Conservation (phyloP, 2,797 vertebrate species). For the Lindbergichthys nudifrons region DNA sequence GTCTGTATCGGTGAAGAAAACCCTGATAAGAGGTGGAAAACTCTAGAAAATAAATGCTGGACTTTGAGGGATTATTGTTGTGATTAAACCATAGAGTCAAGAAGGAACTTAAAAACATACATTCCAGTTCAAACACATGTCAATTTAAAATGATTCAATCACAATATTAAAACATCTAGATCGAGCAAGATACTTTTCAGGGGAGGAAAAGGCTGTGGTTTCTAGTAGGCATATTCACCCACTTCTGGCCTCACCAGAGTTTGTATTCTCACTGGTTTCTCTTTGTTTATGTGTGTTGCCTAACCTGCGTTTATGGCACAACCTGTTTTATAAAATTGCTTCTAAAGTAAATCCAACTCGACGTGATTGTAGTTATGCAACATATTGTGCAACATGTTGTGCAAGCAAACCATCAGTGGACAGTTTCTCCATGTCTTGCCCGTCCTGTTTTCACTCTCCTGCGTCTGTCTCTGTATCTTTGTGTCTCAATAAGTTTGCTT, state of each 20-base stretch:
- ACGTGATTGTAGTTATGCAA: constrained; percentile 1
- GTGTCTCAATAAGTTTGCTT: neutral
- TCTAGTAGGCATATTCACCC: no score
- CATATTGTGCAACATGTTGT: constrained; percentile 28
- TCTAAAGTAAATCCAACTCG: constrained; percentile 16
- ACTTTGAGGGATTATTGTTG: no score
- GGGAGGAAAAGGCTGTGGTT: neutral
- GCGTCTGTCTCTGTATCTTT: constrained; percentile 4
- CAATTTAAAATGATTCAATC: neutral
- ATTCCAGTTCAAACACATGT: neutral
- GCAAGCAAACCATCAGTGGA: neutral
- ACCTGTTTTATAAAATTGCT: constrained; percentile 4
- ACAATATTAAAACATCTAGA: neutral
- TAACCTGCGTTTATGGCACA: neutral
- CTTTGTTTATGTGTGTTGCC: constrained; percentile 3
- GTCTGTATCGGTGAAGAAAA: neutral
- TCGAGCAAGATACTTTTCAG: no score
- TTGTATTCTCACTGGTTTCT: neutral
- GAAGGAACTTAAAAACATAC: neutral
- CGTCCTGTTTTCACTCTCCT: constrained; percentile 19
- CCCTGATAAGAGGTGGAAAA: no score
- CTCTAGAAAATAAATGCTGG: no score
- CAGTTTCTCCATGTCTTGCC: constrained; percentile 4
- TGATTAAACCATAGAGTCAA: neutral
- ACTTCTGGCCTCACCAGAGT: neutral